A percentile compares a stretch with the other conserved stretches of the same genome.
These are phyloP conservation scores for Apotomis capreana DNA, from an alignment of 2,888 invertebrate species.

Conservation along the genomic window DNA sequence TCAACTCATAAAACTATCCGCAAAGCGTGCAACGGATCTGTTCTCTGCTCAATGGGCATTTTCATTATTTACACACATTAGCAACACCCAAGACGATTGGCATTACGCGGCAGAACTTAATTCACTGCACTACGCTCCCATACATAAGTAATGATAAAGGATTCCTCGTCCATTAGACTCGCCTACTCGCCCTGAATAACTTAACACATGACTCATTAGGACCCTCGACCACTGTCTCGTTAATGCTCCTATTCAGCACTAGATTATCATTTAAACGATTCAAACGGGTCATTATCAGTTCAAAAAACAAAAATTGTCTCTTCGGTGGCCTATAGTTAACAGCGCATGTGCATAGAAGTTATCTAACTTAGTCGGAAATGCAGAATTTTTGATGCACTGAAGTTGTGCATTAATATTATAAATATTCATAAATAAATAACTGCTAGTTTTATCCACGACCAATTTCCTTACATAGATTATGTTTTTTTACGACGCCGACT, in stretches of 20 bases:
- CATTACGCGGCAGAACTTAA: conserved; percentile 24
- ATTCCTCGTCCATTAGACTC: conserved; percentile 33
- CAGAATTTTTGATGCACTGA: too few species aligned
- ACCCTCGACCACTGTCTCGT: conserved; percentile 31
- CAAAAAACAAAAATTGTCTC: too few species aligned
- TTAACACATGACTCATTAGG: conserved; percentile 35
- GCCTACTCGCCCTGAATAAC: conserved; percentile 33
- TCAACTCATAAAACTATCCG: neutral
- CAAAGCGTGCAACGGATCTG: neutral
- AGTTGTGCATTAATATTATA: too few species aligned
- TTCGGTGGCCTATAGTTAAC: too few species aligned
- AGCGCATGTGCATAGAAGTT: too few species aligned
- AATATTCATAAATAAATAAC: too few species aligned
- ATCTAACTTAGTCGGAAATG: too few species aligned
- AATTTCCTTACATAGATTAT: too few species aligned
- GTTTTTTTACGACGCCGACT: too few species aligned
- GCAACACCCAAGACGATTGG: conserved; percentile 7
- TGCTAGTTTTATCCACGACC: too few species aligned
- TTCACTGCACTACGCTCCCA: conserved; percentile 25
- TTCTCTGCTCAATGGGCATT: neutral
- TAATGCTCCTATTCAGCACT: conserved; percentile 18
- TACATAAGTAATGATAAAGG: conserved; percentile 34
- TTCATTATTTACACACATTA: conserved; percentile 17
- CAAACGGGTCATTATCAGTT: too few species aligned
- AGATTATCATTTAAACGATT: conserved; percentile 3